phyloP scores from a whole-genome alignment of 1,140 invertebrate species.

The Euura saliciscinereae region DNA sequence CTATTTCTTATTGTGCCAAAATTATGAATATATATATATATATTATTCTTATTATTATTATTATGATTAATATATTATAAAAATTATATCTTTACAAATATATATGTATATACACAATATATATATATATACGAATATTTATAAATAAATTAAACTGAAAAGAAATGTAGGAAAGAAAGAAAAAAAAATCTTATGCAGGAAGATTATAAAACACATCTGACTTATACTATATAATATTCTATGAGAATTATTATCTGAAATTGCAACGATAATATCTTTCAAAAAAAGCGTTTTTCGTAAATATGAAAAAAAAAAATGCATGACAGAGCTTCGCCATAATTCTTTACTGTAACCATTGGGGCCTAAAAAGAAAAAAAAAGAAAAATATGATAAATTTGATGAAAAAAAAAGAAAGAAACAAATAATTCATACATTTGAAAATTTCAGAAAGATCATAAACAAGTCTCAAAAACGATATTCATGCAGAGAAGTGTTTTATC shows the following conservation, averaged over 20 bases:
- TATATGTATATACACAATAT: slow-evolving; percentile 8
- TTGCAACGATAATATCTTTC: not conserved
- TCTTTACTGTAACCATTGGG: not conserved
- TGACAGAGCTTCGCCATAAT: not conserved
- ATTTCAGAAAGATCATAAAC: not conserved
- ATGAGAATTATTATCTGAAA: not conserved
- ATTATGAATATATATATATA: slow-evolving; percentile 38
- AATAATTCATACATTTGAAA: not conserved
- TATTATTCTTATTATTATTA: slow-evolving; percentile 10
- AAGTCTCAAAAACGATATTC: not conserved
- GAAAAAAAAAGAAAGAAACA: no score
- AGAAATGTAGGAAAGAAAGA: not conserved
- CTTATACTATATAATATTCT: not conserved
- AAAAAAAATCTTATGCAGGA: not conserved
- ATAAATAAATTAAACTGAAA: slow-evolving; percentile 11
- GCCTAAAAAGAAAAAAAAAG: not conserved
- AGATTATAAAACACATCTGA: not conserved
- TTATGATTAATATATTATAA: slow-evolving; percentile 14
- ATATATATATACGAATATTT: slow-evolving; percentile 14
- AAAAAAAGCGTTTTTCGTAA: not conserved
- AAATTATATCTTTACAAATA: slow-evolving; percentile 22
- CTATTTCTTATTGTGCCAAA: slow-evolving; percentile 57
- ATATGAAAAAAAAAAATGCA: not conserved
- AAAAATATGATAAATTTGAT: no score
- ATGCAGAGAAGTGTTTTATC: slow-evolving; percentile 35